phyloP scores from a whole-genome alignment of 2,888 invertebrate genomes.

The Lypha dubia region DNA sequence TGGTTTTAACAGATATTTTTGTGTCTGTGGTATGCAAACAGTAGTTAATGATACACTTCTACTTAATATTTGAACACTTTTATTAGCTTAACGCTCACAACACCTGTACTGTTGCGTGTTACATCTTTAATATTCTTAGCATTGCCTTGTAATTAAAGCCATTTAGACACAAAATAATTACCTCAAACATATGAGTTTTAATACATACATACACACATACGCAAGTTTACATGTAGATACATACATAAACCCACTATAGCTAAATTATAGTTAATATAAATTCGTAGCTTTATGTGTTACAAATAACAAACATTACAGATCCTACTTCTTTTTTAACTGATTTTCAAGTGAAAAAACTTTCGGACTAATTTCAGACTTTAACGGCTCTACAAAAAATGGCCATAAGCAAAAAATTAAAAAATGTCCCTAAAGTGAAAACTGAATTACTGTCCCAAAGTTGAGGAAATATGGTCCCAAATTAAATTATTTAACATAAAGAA shows the following conservation, averaged over 20 bases:
- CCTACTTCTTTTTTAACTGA: too few species aligned
- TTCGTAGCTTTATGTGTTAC: background rate
- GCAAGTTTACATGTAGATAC: background rate
- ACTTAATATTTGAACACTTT: constrained; percentile 39
- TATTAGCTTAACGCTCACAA: constrained; percentile 33
- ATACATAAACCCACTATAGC: too few species aligned
- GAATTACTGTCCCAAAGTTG: too few species aligned
- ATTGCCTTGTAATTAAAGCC: constrained; percentile 20
- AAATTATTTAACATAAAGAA: too few species aligned
- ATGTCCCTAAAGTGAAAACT: too few species aligned
- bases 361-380: too few species aligned
- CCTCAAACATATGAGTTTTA: constrained; percentile 3
- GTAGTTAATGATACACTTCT: constrained; percentile 33
- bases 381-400: too few species aligned
- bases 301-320: background rate
- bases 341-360: too few species aligned
- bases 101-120: constrained; percentile 32
- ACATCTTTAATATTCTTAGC: constrained; percentile 20
- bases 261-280: background rate
- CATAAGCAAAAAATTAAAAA: too few species aligned
- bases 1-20: background rate
- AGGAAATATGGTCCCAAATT: too few species aligned
- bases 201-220: too few species aligned
- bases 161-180: background rate
- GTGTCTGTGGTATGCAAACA: constrained; percentile 11